Evolutionary conservation across 2,888 invertebrate genomes (phyloP).

Genomic region (Trachelus stipa): DNA sequence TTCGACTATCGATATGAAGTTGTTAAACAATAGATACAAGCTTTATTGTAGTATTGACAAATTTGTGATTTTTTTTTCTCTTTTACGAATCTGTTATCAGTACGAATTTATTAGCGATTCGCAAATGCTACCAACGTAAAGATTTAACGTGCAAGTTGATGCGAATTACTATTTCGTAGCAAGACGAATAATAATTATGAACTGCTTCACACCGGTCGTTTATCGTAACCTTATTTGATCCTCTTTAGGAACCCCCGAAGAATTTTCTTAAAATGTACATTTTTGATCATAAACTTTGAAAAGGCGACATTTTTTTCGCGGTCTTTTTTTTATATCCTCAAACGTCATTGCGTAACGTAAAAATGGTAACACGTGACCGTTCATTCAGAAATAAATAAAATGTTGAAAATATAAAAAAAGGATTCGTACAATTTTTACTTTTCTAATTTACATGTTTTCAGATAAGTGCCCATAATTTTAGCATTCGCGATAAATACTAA

Average conservation of each 20-base stretch:
- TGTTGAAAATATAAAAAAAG: background rate
- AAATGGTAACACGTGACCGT: no score
- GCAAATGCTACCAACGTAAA: background rate
- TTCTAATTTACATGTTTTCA: no score
- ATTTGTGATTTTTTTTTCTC: slow-evolving; percentile 21
- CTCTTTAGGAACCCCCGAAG: background rate
- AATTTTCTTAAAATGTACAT: background rate
- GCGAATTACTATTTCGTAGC: slow-evolving; percentile 38
- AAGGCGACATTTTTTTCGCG: no score
- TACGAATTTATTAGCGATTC: background rate
- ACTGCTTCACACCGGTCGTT: slow-evolving; percentile 27
- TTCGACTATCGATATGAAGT: background rate
- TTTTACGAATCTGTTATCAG: background rate
- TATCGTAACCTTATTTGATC: background rate
- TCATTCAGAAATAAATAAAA: no score
- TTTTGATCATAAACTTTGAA: no score
- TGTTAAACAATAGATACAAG: background rate
- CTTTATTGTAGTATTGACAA: background rate
- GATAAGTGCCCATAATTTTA: no score
- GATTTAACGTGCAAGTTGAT: slow-evolving; percentile 24
- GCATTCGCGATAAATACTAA: no score
- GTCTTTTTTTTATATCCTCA: no score
- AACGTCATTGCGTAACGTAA: no score
- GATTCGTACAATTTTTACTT: background rate
- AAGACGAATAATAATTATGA: slow-evolving; percentile 42